These are phyloP conservation scores for Adelosebastes latens DNA, from an alignment of 2,797 vertebrate species.

Conservation along the genomic window DNA sequence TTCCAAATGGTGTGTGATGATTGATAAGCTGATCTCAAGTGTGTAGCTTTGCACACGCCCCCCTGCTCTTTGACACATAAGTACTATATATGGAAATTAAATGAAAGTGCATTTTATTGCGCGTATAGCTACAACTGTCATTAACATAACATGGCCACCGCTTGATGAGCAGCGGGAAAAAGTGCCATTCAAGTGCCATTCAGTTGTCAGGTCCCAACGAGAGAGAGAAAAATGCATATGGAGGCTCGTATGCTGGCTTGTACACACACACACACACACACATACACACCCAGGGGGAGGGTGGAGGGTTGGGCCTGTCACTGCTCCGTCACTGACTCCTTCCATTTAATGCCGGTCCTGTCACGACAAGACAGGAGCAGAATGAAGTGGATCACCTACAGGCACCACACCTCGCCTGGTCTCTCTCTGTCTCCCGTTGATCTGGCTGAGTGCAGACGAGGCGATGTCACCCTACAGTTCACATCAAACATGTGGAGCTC, in stretches of 20 bases:
- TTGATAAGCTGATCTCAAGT: constrained; percentile 43
- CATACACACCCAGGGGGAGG: constrained; percentile 36
- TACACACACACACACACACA: constrained; percentile 24
- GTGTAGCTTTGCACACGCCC: background rate
- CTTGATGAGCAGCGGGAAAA: constrained; percentile 62
- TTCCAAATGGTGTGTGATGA: constrained; percentile 13
- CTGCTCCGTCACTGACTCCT: constrained; percentile 88
- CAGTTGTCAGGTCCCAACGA: constrained; percentile 62
- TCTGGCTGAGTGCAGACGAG: constrained; percentile 58
- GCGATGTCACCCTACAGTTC: constrained; percentile 62
- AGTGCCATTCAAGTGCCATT: constrained; percentile 62
- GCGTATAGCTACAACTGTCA: constrained; percentile 42
- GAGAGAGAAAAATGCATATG: constrained; percentile 37
- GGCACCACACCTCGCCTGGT: constrained; percentile 89
- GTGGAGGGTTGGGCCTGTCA: constrained; percentile 87
- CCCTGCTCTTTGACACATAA: constrained; percentile 41
- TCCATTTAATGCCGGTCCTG: constrained; percentile 90
- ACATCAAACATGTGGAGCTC: constrained; percentile 43
- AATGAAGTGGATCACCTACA: constrained; percentile 89
- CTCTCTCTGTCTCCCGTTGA: constrained; percentile 59
- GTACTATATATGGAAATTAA: constrained; percentile 76
- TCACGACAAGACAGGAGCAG: constrained; percentile 92
- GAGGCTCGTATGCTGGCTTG: constrained; percentile 15
- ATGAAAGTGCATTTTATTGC: constrained; percentile 53
- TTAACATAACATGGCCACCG: constrained; percentile 54